Evolutionary conservation across 2,888 invertebrate genomes (phyloP), one percentile per base, ranked within the genome.

Genomic region (Amphipyra berbera): DNA sequence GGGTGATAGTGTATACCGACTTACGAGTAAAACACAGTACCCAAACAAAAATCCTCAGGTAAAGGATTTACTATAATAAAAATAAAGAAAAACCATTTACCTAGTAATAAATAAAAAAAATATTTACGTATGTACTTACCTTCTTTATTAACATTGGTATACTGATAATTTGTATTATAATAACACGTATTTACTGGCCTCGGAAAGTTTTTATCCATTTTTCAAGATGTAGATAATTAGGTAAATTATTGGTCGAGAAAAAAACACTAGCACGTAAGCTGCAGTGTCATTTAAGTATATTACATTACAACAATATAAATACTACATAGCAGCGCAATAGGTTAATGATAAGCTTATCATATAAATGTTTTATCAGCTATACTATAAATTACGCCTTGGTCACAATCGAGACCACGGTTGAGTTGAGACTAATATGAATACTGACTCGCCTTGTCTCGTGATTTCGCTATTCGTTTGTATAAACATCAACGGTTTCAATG

Each of bases 151-250:
- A 93, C 86, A 40, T 86, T 85, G 27, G 87, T 86, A 68, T 94
- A 94, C 68, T 90, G 88, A 77, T 92, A 93, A 73, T 91, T 90
- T 41, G 90, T 89, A 70, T 86, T 92, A 53, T 92, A 91, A 76
- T 93, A 93, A 7, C 82, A 80, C 10, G 88, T 89, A 79, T 87
- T 89, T 13, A 85, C 79, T 27, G 87, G 84, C 68, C 88, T 86
- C 66, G 79, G 80, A 59, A 76, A 76, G 44, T 82, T 81, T 76
- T 85, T 85, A 61, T 82, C 83, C 90, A 91, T 91, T 60, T 72
- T 78, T 46, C 8, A 49, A 48, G 4, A 13, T 53, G 30, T 6
- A 30, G 30, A 30, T 30, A 30, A 30, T n/a, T 13, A 10, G 7
- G 4, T 12, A 37, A 44, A n/a, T 52, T 52, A n/a, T 52, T 52